These are phyloP conservation scores for Diarsia dahlii DNA, from an alignment of 2,888 invertebrate species.

Conservation along the genomic window DNA sequence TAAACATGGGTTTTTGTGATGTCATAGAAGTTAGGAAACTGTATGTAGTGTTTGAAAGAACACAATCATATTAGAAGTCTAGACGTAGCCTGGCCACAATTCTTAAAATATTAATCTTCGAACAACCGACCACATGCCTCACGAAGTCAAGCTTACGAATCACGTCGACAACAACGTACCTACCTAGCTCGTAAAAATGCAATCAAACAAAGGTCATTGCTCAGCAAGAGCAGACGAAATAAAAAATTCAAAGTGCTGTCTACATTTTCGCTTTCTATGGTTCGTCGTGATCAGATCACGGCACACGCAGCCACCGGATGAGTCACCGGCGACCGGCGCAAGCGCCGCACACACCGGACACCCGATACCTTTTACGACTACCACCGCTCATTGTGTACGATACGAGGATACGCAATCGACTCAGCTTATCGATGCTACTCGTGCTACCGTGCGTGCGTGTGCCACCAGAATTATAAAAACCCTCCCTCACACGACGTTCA, in stretches of 20 bases:
- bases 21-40: neutral
- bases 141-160: constrained; percentile 5
- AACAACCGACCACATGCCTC: neutral
- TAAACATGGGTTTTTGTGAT: neutral
- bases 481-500: constrained; percentile 39
- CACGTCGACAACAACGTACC: neutral
- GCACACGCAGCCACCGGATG: constrained; percentile 76
- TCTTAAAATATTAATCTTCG: constrained; percentile 5
- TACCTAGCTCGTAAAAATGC: constrained; percentile 32
- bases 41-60: neutral
- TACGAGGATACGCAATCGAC: constrained; percentile 64
- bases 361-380: constrained; percentile 75
- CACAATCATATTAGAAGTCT: no score
- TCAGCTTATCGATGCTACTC: constrained; percentile 72
- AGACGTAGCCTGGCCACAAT: no score
- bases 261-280: constrained; percentile 70
- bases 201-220: constrained; percentile 14
- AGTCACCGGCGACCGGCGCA: constrained; percentile 72
- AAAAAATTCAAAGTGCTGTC: constrained; percentile 62
- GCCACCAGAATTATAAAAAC: constrained; percentile 63
- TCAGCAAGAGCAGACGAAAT: constrained; percentile 10
- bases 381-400: constrained; percentile 71
- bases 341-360: constrained; percentile 73
- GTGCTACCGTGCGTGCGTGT: constrained; percentile 56
- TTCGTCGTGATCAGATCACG: constrained; percentile 75